Base-by-base conservation (phyloP, 2,797 vertebrate genomes). In the Cuniculus paca region DNA sequence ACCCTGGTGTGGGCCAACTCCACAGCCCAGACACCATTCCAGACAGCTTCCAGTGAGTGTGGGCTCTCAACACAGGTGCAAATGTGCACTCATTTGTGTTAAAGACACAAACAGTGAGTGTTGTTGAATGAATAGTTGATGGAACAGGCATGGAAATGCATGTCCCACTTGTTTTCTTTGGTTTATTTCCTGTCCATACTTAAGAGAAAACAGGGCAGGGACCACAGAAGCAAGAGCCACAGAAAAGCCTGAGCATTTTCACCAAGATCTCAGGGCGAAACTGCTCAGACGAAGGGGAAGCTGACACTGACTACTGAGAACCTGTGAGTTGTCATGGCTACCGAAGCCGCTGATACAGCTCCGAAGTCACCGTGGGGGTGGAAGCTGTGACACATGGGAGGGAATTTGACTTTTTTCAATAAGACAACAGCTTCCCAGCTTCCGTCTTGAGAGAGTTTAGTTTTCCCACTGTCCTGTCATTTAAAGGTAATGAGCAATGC, bases 71-170 rank as follows among this genome's bases (percentile, higher is more conserved):
- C 75, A 81, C 16, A 14, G 26, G 45, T 31, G 34, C 16, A 8
- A 36, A 7, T 5, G 5, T 34, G 39, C 70, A 52, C 24, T 9
- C 26, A 45, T 28, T 19, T 50, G 17, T 78, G 1, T 86, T 77
- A 72, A 31, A 90, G 70, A 89, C 63, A 79, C 11, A 83, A 61
- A 11, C 48, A 60, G 9, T 28, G 39, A 65, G 36, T 4, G 24
- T 45, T 86, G 92, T 63, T 82, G 31, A 96, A 17, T 95, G 39
- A 95, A 85, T 93, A 19, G 9, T 52, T 36, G 5, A 60, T 58
- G 26, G 42, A 65, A 87, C 48, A 52, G 36, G 8, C 72, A n/a
- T 77, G 16, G 19, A 92, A 87, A 90, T 31, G 36, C 26, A 8
- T 63, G 82, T 36, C 61, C 72, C 81, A 12, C 74, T 54, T 70